Percentiles rank a stretch among this genome's conserved stretches.
Conservation (phyloP, 2,888 invertebrate species). For the Hydroisotoma schaefferi region DNA sequence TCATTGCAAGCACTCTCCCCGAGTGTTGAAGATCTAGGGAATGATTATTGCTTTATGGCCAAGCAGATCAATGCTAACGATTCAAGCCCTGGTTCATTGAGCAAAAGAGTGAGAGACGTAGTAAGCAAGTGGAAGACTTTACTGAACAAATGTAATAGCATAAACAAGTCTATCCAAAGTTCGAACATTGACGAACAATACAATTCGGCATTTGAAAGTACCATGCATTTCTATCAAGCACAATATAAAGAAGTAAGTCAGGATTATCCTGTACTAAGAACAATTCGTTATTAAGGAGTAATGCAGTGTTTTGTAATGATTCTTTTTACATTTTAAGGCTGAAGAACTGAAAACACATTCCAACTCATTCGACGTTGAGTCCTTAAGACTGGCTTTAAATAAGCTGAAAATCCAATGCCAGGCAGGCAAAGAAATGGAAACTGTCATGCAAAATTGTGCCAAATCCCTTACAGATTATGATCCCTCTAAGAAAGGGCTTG, state of each 20-base stretch:
- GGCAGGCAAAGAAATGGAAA: slow-evolving; percentile 15
- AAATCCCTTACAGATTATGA: slow-evolving; percentile 4
- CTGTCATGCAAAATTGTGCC: slow-evolving; percentile 22
- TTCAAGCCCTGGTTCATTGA: slow-evolving; percentile 36
- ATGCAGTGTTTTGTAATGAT: background rate
- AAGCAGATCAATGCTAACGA: slow-evolving; percentile 36
- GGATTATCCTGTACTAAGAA: too few species aligned
- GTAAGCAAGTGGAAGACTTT: slow-evolving; percentile 26
- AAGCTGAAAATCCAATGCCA: slow-evolving; percentile 13
- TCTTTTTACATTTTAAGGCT: slow-evolving; percentile 7
- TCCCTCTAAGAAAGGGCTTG: background rate
- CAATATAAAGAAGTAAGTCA: background rate
- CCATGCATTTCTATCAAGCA: background rate
- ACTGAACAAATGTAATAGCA: slow-evolving; percentile 13
- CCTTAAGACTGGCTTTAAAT: background rate
- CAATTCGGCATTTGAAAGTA: background rate
- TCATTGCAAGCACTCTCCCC: slow-evolving; percentile 40
- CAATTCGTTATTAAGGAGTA: background rate
- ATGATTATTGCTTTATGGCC: slow-evolving; percentile 41
- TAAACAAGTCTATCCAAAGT: slow-evolving; percentile 25
- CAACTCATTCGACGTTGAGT: background rate
- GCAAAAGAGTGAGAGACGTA: slow-evolving; percentile 36
- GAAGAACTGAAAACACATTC: background rate
- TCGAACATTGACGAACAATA: background rate
- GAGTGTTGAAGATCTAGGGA: slow-evolving; percentile 44